Base-by-base conservation (phyloP, 2,113 vertebrate species). In the Sceloporus tristichus region DNA sequence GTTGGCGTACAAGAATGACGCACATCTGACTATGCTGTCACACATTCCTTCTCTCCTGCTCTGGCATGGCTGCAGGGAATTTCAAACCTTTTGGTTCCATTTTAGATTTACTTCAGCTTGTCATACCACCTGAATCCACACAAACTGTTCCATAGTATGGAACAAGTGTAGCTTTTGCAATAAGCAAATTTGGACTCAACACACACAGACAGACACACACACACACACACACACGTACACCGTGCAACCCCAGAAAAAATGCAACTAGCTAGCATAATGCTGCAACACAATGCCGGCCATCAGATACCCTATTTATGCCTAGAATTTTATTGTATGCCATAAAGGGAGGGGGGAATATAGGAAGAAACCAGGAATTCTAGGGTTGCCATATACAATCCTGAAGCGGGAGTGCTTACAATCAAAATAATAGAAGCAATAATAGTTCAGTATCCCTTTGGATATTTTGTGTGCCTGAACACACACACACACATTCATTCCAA, bases 361-460 rank as follows among this genome's bases (percentile, higher is more conserved):
- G 38, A 87, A 65, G 38, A 76, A 62, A 5, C 16, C n/a, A 23
- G 40, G 14, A 76, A 83, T 76, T 66, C 29, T 62, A 48, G 27
- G 29, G 54, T 65, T 87, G 66, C 54, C 59, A 83, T 3, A 54
- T 77, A 27, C 11, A 38, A 83, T 1, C 23, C 56, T 70, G 65
- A 34, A 29, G 70, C 56, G 56, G 16, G 9, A 3, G 27, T 4
- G 27, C 59, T 48, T 40, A 80, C 86, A 85, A 88, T 87, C 4
- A 75, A 79, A 88, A 75, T 88, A 88, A 18, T 79, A 92, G 70
- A 56, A 66, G 16, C 54, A 27, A 56, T 40, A 56, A 91, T 91
- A 68, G 38, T 59, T 56, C 4, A 6, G 65, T 84, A 79, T 92
- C 78, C 88, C 77, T 90, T 54, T 82, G 85, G 25, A 79, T 76